Percentiles rank a stretch among this genome's conserved stretches.
Evolutionary conservation across 2,113 vertebrate genomes (phyloP).

Genomic region (Carassius auratus): DNA sequence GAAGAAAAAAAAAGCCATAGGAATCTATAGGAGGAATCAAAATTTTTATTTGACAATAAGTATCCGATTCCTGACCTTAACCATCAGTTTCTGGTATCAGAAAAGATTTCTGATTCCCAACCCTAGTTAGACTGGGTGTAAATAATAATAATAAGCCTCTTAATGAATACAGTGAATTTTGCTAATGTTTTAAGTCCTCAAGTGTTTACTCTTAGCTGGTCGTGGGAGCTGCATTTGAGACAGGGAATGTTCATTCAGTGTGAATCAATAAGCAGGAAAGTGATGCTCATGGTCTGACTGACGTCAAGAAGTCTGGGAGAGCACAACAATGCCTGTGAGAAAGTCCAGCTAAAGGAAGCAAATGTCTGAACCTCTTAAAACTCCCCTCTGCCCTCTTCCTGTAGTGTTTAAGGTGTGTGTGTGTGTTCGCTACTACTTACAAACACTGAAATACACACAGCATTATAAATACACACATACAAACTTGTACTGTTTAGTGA

Average conservation of each 20-base stretch:
- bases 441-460: not conserved
- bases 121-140: not conserved
- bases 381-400: slow-evolving; percentile 32
- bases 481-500: slow-evolving; percentile 11
- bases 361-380: not conserved
- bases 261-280: slow-evolving; percentile 30
- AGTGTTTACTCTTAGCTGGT: not conserved
- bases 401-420: slow-evolving; percentile 13
- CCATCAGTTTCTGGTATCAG: too few species aligned
- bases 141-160: not conserved
- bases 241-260: not conserved
- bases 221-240: not conserved
- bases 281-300: slow-evolving; percentile 29
- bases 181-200: not conserved
- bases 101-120: too few species aligned
- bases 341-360: slow-evolving; percentile 30
- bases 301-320: slow-evolving; percentile 39
- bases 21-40: too few species aligned
- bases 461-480: slow-evolving; percentile 18
- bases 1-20: too few species aligned
- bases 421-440: not conserved
- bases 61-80: too few species aligned
- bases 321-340: too few species aligned
- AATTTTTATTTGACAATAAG: too few species aligned
- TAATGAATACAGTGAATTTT: not conserved